Evolutionary conservation across 2,888 invertebrate genomes (phyloP).

Genomic region (Siphlonurus alternatus): DNA sequence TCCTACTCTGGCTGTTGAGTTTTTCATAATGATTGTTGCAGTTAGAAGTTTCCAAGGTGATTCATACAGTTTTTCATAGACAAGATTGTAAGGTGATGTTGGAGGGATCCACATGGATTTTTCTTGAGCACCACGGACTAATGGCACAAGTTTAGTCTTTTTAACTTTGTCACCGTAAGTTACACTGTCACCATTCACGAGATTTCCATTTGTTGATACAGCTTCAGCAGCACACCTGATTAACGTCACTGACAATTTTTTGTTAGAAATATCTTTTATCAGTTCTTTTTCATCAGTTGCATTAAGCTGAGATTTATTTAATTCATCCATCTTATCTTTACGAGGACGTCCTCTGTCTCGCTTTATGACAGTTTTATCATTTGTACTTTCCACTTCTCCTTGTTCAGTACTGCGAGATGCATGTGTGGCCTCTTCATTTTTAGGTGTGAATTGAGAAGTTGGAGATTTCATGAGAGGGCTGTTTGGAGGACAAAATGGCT

Average conservation of each 20-base stretch:
- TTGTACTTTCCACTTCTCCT: too few species aligned
- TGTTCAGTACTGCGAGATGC: too few species aligned
- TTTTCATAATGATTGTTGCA: conserved; percentile 30
- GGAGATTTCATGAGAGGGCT: background rate
- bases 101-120: conserved; percentile 19
- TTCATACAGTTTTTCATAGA: conserved; percentile 31
- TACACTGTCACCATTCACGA: background rate
- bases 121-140: too few species aligned
- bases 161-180: background rate
- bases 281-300: background rate
- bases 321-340: background rate
- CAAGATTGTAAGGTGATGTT: conserved; percentile 29
- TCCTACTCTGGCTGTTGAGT: conserved; percentile 17
- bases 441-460: background rate
- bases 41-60: conserved; percentile 34
- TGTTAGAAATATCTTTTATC: background rate
- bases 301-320: background rate
- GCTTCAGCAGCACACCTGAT: background rate
- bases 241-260: background rate
- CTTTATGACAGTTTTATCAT: background rate
- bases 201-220: background rate
- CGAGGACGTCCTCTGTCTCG: background rate
- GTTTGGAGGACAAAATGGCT: background rate
- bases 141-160: too few species aligned
- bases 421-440: too few species aligned